Percentiles rank a stretch among this genome's conserved stretches.
Conservation (phyloP, 2,113 vertebrate species). For the Oncorhynchus mykiss region DNA sequence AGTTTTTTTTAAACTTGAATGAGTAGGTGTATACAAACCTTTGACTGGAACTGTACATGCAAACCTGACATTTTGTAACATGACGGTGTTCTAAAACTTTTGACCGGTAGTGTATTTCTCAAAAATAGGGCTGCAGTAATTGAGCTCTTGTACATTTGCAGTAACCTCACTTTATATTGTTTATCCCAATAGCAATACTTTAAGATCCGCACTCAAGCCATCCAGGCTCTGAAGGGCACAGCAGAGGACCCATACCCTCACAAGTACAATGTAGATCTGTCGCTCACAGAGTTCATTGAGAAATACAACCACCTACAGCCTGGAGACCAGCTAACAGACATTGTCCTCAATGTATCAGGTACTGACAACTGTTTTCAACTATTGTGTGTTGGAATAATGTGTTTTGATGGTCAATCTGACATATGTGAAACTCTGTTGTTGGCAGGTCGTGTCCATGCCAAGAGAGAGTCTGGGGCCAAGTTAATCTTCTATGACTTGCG, state of each 20-base stretch:
- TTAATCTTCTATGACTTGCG: constrained; percentile 96
- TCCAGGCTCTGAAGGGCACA: constrained; percentile 87
- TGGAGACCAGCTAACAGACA: constrained; percentile 85
- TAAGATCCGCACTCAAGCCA: constrained; percentile 91
- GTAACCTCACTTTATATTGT: background rate
- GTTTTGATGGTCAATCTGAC: background rate
- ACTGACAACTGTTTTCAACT: constrained; percentile 27
- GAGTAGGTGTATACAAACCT: too few species aligned
- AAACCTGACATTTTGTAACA: constrained; percentile 57
- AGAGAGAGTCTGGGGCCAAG: constrained; percentile 92
- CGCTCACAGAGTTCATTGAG: constrained; percentile 88
- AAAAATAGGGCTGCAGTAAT: background rate
- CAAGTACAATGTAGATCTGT: constrained; percentile 89
- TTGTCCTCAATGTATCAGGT: constrained; percentile 86
- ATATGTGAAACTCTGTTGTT: constrained; percentile 1
- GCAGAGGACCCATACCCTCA: constrained; percentile 94
- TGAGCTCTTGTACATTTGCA: background rate
- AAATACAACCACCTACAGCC: constrained; percentile 85
- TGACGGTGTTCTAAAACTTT: too few species aligned
- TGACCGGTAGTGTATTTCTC: too few species aligned
- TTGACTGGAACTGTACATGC: constrained; percentile 83
- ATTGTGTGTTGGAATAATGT: background rate
- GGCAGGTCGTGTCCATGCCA: constrained; percentile 87
- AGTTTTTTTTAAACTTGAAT: too few species aligned
- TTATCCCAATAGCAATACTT: constrained; percentile 87